Conservation (phyloP, 2,888 invertebrate species). For the Dermolepida albohirtum region DNA sequence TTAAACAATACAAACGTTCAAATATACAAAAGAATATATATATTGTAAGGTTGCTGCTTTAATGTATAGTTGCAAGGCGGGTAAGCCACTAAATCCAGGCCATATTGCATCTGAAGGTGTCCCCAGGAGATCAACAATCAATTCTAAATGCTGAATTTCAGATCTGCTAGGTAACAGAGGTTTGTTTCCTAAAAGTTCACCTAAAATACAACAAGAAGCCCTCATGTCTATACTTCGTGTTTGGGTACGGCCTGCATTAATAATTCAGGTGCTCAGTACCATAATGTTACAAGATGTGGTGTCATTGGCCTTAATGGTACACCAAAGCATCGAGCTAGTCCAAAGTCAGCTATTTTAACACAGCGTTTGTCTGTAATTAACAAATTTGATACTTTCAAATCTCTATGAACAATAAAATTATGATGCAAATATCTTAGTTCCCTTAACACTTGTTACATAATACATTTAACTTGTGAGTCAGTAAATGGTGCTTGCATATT, state of each 20-base stretch:
- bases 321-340: slow-evolving; percentile 91
- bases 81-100: slow-evolving; percentile 91
- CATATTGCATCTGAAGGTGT: slow-evolving; percentile 94
- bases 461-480: slow-evolving; percentile 97
- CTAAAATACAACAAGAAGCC: slow-evolving; percentile 93
- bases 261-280: slow-evolving; percentile 97
- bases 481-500: slow-evolving; percentile 97
- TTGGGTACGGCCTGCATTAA: slow-evolving; percentile 89
- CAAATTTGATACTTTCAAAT: slow-evolving; percentile 96
- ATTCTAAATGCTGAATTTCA: slow-evolving; percentile 92
- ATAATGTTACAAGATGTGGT: slow-evolving; percentile 94
- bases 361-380: slow-evolving; percentile 97
- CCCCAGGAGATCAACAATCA: slow-evolving; percentile 93
- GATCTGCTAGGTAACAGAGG: slow-evolving; percentile 92
- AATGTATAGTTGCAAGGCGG: slow-evolving; percentile 91
- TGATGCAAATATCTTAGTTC: slow-evolving; percentile 93
- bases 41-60: slow-evolving; percentile 94
- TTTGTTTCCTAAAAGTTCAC: slow-evolving; percentile 89
- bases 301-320: slow-evolving; percentile 92
- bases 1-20: too few relatives aligned
- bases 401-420: slow-evolving; percentile 93
- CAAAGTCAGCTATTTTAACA: slow-evolving; percentile 99
- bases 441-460: slow-evolving; percentile 91
- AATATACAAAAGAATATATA: too few relatives aligned
- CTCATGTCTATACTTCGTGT: slow-evolving; percentile 98